Conservation (phyloP, 2,797 vertebrate species). For the Numenius phaeopus region DNA sequence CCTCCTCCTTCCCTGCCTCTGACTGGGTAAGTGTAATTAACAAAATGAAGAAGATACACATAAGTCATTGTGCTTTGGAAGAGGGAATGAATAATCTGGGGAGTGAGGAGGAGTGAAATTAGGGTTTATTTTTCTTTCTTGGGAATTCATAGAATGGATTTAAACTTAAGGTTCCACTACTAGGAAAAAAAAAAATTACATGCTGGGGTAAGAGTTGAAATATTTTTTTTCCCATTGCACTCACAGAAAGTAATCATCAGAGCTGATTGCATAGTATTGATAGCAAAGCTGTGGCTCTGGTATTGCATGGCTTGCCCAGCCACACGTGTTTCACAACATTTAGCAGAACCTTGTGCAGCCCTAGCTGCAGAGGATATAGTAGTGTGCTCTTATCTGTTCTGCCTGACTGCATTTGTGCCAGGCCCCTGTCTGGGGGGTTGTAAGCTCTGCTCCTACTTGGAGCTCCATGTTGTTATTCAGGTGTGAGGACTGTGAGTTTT, state of each 20-base stretch:
- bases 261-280: not conserved
- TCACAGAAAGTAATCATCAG: not conserved
- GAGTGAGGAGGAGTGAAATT: not conserved
- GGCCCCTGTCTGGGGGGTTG: accelerated
- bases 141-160: not conserved
- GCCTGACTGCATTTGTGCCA: not conserved
- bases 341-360: not conserved
- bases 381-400: not conserved
- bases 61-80: not conserved
- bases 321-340: accelerated
- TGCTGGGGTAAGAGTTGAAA: not conserved
- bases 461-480: not conserved
- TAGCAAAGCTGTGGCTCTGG: not conserved
- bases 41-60: not conserved
- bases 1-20: not conserved
- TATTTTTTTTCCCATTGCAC: not conserved
- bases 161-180: not conserved
- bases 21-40: not conserved
- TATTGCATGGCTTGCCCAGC: not conserved
- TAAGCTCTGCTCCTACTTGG: not conserved
- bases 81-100: not conserved
- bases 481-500: not conserved
- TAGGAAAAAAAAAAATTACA: not conserved
- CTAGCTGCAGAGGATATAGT: not conserved
- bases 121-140: not conserved